phyloP scores from a whole-genome alignment of 2,888 invertebrate species.

The Ceratothoa steindachneri region DNA sequence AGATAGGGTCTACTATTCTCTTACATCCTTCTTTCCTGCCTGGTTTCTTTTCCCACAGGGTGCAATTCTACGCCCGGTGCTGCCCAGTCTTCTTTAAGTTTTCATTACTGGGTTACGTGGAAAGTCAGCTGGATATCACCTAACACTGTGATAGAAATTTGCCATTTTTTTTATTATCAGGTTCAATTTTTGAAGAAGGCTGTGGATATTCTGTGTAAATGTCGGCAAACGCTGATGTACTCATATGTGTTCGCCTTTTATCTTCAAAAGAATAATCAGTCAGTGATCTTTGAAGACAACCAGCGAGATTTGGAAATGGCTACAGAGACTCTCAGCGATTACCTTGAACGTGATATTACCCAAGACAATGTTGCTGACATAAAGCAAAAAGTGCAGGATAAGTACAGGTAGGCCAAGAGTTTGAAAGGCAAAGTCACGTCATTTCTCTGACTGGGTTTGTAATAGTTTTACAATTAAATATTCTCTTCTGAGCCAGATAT shows the following conservation, averaged over 20 bases:
- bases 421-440: too few relatives aligned
- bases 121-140: too few relatives aligned
- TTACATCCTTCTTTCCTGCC: not conserved
- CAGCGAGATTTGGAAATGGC: conserved; percentile 96
- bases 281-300: conserved; percentile 97
- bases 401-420: conserved; percentile 86
- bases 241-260: conserved; percentile 99
- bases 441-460: too few relatives aligned
- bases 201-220: conserved; percentile 92
- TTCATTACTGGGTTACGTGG: too few relatives aligned
- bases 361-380: conserved; percentile 94
- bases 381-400: conserved; percentile 98
- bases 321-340: conserved; percentile 94
- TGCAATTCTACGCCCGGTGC: too few relatives aligned
- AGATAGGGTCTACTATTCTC: not conserved
- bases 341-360: conserved; percentile 95
- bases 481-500: too few relatives aligned
- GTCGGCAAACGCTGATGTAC: conserved; percentile 96
- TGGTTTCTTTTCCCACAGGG: too few relatives aligned
- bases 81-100: too few relatives aligned
- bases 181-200: conserved; percentile 98
- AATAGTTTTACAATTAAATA: too few relatives aligned
- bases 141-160: too few relatives aligned
- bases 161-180: too few relatives aligned
- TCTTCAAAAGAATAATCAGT: conserved; percentile 95